Percentiles rank a stretch among this genome's conserved stretches.
Evolutionary conservation across 2,888 invertebrate genomes (phyloP).

Genomic region (Aricia artaxerxes): DNA sequence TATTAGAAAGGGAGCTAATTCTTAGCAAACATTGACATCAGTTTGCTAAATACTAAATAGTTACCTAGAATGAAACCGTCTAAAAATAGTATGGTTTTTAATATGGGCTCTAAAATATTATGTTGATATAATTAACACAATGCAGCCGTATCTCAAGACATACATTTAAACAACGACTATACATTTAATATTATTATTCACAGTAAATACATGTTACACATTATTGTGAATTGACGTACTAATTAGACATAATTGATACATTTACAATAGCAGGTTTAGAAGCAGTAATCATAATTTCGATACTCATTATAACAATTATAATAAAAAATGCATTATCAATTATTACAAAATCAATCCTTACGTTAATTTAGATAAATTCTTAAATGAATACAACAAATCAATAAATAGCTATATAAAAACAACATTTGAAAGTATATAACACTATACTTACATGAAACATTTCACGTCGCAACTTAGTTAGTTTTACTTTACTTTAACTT

Average conservation of each 20-base stretch:
- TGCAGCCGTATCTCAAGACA: constrained; percentile 8
- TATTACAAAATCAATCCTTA: not conserved
- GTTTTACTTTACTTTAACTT: not conserved
- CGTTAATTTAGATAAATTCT: not conserved
- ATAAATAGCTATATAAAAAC: not conserved
- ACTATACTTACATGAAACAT: not conserved
- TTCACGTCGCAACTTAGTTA: not conserved
- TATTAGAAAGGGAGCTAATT: not conserved
- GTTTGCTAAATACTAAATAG: not conserved
- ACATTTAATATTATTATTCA: constrained; percentile 24
- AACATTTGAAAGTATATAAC: not conserved
- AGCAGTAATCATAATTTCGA: not conserved
- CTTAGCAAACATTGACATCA: not conserved
- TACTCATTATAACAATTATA: not conserved
- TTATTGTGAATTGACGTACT: constrained; percentile 15
- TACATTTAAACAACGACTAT: constrained; percentile 19
- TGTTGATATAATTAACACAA: not conserved
- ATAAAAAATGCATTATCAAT: not conserved
- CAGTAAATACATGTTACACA: constrained; percentile 19
- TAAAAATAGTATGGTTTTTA: constrained; percentile 7
- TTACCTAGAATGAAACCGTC: not conserved
- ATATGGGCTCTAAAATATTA: not conserved
- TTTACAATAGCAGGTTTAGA: not conserved
- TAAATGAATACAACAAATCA: not conserved
- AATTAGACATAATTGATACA: constrained; percentile 18